A percentile compares a stretch with the other conserved stretches of the same genome.
Conservation (phyloP, 2,888 invertebrate species). For the Meliscaeva auricollis region DNA sequence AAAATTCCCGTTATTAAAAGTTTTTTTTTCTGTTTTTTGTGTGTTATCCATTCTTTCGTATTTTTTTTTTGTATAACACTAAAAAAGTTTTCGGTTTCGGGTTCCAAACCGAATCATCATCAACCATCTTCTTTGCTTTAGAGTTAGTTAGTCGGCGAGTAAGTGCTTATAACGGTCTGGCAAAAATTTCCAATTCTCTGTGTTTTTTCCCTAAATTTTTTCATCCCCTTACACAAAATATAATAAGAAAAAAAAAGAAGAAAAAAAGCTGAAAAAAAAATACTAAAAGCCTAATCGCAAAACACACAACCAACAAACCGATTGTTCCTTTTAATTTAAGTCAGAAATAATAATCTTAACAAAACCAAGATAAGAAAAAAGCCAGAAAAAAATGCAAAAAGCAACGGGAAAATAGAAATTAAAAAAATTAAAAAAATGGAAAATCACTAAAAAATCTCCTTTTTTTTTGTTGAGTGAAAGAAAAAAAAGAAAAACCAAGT, state of each 20-base stretch:
- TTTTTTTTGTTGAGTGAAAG: conserved; percentile 19
- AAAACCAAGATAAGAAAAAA: conserved; percentile 9
- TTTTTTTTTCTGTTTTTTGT: conserved; percentile 27
- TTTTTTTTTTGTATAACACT: conserved; percentile 40
- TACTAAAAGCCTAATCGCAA: conserved; percentile 55
- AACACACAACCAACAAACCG: conserved; percentile 56
- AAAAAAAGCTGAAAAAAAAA: conserved; percentile 31
- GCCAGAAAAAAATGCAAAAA: conserved; percentile 15
- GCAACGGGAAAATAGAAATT: conserved; percentile 21
- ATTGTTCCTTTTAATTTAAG: conserved; percentile 74
- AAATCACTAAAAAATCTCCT: conserved; percentile 49
- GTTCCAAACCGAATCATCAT: conserved; percentile 68
- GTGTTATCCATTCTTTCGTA: not conserved
- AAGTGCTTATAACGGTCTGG: conserved; percentile 75
- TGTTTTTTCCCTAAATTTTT: conserved; percentile 64
- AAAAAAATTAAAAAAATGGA: conserved; percentile 45
- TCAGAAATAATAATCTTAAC: conserved; percentile 16
- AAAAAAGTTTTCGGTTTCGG: conserved; percentile 66
- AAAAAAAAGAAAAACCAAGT: conserved; percentile 50
- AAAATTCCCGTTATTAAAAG: conserved; percentile 10
- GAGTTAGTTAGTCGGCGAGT: conserved; percentile 76
- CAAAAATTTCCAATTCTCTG: conserved; percentile 72
- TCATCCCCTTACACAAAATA: conserved; percentile 57
- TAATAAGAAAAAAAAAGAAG: not conserved
- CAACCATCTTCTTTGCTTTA: conserved; percentile 73